phyloP scores from a whole-genome alignment of 1,140 invertebrate species.

The Drosophila insularis region DNA sequence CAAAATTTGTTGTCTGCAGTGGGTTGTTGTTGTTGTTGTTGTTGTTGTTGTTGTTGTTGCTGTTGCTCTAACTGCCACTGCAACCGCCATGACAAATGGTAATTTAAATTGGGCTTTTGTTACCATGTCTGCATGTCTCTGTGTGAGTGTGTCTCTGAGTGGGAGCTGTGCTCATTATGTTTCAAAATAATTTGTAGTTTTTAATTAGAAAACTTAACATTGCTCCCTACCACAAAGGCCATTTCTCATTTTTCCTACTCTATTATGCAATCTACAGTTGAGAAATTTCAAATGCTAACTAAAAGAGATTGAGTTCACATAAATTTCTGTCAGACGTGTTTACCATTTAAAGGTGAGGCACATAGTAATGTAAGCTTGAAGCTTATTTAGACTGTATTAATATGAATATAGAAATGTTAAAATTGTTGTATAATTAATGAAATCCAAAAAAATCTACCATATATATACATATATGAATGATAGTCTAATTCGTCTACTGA shows the following conservation, averaged over 20 bases:
- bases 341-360: too few relatives aligned
- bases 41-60: conserved; percentile 30
- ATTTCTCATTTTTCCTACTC: not conserved
- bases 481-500: too few relatives aligned
- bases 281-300: not conserved
- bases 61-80: conserved; percentile 38
- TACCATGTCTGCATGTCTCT: conserved; percentile 13
- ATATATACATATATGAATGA: too few relatives aligned
- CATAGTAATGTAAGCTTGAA: too few relatives aligned
- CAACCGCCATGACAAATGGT: conserved; percentile 69
- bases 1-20: conserved; percentile 24
- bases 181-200: conserved; percentile 75
- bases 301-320: not conserved
- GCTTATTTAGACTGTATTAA: too few relatives aligned
- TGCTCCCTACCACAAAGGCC: conserved; percentile 15
- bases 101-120: conserved; percentile 78
- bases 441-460: too few relatives aligned
- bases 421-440: too few relatives aligned
- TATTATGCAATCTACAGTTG: not conserved
- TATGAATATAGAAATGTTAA: too few relatives aligned
- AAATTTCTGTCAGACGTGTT: not conserved
- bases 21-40: conserved; percentile 9
- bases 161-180: conserved; percentile 56
- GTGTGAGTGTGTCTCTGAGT: conserved; percentile 16
- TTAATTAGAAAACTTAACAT: conserved; percentile 75